Conservation (phyloP, 2,888 invertebrate species). For the Oscheius sp. region DNA sequence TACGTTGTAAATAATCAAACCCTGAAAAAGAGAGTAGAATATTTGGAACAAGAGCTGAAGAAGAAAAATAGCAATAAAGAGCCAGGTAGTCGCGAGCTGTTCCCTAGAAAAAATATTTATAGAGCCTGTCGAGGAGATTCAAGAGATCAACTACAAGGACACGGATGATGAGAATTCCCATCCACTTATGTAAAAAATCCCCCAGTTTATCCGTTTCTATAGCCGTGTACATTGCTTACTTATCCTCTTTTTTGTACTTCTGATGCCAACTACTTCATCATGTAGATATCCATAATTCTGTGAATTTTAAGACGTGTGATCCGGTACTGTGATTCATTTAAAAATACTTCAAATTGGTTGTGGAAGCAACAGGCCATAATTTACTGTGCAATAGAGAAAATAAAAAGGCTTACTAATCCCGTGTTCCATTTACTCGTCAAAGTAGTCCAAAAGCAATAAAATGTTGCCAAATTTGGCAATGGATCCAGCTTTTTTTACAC, state of each 20-base stretch:
- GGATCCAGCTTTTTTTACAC: not conserved
- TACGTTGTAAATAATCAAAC: not conserved
- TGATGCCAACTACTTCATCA: not conserved
- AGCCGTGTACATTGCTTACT: not conserved
- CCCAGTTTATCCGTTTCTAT: not conserved
- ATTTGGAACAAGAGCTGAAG: not conserved
- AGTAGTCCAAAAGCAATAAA: too few species aligned
- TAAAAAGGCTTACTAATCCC: too few species aligned
- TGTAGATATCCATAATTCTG: too few species aligned
- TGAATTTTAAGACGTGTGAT: not conserved
- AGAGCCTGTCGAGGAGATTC: not conserved
- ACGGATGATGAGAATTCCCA: not conserved
- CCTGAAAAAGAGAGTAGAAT: not conserved
- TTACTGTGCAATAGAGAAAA: not conserved
- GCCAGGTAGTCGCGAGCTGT: not conserved
- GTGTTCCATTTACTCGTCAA: too few species aligned
- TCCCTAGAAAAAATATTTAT: too few species aligned
- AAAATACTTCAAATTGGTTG: slow-evolving; percentile 1
- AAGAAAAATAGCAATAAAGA: not conserved
- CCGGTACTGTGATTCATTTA: too few species aligned
- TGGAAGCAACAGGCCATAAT: not conserved
- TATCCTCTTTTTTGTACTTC: not conserved
- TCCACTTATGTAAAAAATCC: not conserved
- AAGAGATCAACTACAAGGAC: not conserved
- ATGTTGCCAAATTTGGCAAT: too few species aligned